Percentiles rank a stretch among this genome's conserved stretches.
phyloP scores from a whole-genome alignment of 2,888 invertebrate genomes.

The Melipona bicolor region DNA sequence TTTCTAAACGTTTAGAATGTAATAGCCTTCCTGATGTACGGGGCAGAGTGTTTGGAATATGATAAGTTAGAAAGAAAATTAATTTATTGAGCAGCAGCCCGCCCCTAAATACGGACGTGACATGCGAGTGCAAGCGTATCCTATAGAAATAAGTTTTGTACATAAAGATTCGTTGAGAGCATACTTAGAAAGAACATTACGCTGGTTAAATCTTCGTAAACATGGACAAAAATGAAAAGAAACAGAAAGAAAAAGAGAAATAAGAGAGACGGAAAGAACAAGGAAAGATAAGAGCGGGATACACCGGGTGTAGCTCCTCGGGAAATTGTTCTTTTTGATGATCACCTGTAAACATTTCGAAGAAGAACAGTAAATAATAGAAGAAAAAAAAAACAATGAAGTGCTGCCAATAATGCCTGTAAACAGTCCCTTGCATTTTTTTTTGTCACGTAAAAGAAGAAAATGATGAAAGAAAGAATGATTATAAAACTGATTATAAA shows the following conservation, averaged over 20 bases:
- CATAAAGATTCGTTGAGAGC: conserved; percentile 73
- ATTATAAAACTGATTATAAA: conserved; percentile 1
- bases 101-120: conserved; percentile 67
- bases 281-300: conserved; percentile 3
- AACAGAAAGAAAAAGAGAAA: conserved; percentile 43
- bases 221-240: conserved; percentile 27
- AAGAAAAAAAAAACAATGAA: conserved; percentile 75
- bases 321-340: conserved; percentile 35
- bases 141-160: conserved; percentile 78
- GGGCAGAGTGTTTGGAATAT: conserved; percentile 70
- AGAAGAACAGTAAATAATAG: conserved; percentile 49
- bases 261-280: conserved; percentile 19
- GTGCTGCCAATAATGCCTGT: conserved; percentile 84
- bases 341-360: conserved; percentile 43
- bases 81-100: conserved; percentile 78
- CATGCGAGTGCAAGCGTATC: conserved; percentile 75
- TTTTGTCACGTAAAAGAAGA: conserved; percentile 65
- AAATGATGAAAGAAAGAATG: conserved; percentile 6
- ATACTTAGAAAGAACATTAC: conserved; percentile 58
- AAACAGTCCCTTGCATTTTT: conserved; percentile 76
- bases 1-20: conserved; percentile 21
- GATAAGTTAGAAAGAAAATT: conserved; percentile 77
- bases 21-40: conserved; percentile 68
- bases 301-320: neutral
- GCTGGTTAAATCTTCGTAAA: conserved; percentile 69